Evolutionary conservation across 2,113 vertebrate species (phyloP).

Genomic region (Centropus unirufus): DNA sequence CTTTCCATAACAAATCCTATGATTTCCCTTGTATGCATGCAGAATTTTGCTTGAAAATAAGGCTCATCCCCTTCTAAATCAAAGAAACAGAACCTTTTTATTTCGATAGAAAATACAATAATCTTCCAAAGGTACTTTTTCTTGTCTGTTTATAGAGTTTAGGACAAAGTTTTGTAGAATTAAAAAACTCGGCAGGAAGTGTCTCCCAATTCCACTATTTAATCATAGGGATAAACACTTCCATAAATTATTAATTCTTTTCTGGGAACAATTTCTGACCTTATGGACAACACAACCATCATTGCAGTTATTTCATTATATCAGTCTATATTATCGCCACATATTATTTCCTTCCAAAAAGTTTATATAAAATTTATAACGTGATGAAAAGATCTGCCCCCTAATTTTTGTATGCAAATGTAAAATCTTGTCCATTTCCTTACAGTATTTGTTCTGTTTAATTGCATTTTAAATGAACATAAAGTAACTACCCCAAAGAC

Average conservation of each 20-base stretch:
- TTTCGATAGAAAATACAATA: not conserved
- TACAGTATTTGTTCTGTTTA: constrained; percentile 66
- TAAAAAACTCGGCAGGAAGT: not conserved
- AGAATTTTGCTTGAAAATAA: not conserved
- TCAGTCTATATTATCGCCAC: not conserved
- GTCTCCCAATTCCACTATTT: not conserved
- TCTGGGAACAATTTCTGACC: constrained; percentile 13
- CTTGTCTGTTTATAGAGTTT: not conserved
- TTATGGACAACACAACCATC: not conserved
- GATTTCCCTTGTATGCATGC: not conserved
- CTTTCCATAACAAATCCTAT: not conserved
- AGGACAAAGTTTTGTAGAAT: not conserved
- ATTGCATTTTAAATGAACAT: constrained; percentile 71
- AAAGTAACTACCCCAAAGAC: constrained; percentile 36
- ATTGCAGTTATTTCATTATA: constrained; percentile 11
- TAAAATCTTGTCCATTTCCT: constrained; percentile 46
- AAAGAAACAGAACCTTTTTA: not conserved
- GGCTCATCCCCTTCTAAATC: not conserved
- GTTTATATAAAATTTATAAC: constrained; percentile 62
- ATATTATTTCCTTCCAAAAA: constrained; percentile 29
- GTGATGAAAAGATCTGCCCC: constrained; percentile 46
- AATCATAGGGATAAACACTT: constrained; percentile 48
- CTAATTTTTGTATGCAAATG: constrained; percentile 60
- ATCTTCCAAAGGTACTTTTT: not conserved
- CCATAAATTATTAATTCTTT: constrained; percentile 47